Percentiles rank a stretch among this genome's conserved stretches.
Conservation (phyloP, 2,113 vertebrate species). For the Diphyllodes magnificus region DNA sequence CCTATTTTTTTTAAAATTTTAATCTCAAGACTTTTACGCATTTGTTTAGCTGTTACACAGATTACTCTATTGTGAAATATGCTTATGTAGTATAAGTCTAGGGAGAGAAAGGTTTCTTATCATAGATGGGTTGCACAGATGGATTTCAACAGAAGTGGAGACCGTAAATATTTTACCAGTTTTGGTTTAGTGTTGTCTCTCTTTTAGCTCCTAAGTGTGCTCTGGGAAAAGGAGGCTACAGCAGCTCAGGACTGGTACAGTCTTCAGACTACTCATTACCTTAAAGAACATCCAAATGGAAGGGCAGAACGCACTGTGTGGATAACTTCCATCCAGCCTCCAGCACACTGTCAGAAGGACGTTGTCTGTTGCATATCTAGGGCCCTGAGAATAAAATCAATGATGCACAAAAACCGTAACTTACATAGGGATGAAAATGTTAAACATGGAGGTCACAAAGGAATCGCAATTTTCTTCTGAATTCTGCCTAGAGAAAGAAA, state of each 20-base stretch:
- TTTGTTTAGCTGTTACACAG: accelerated
- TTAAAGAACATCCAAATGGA: neutral
- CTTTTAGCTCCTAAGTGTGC: neutral
- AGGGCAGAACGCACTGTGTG: neutral
- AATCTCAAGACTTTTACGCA: neutral
- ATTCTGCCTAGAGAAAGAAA: neutral
- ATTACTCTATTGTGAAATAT: neutral
- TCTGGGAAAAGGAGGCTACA: neutral
- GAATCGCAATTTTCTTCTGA: neutral
- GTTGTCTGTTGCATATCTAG: neutral
- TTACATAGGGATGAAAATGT: neutral
- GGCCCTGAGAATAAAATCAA: neutral
- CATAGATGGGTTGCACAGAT: neutral
- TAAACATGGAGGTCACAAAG: neutral
- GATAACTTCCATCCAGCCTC: neutral
- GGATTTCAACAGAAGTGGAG: neutral
- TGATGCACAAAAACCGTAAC: neutral
- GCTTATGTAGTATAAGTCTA: neutral
- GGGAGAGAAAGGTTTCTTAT: neutral
- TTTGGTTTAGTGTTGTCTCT: neutral
- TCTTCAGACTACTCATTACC: neutral
- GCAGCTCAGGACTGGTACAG: neutral
- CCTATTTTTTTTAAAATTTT: neutral
- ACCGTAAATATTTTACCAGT: neutral
- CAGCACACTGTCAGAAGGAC: neutral